Conservation (phyloP, 2,888 invertebrate species). For the Himalopsyche tibetana region DNA sequence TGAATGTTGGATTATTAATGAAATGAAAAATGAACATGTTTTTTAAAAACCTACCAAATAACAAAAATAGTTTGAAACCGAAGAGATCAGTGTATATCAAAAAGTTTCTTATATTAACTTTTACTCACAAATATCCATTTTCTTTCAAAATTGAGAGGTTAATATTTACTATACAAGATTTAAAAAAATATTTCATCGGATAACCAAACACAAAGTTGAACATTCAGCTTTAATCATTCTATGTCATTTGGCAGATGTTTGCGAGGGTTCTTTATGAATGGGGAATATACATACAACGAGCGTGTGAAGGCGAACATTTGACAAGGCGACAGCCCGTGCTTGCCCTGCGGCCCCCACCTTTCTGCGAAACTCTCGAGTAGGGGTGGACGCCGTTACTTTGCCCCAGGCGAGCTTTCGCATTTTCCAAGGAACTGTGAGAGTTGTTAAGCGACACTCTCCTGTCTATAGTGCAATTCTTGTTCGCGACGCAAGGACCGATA, state of each 20-base stretch:
- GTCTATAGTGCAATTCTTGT: constrained; percentile 56
- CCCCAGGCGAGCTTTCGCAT: constrained; percentile 67
- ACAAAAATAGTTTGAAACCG: constrained; percentile 6
- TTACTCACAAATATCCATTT: too few relatives aligned
- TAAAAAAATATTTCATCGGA: too few relatives aligned
- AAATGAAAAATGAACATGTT: neutral
- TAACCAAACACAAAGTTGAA: too few relatives aligned
- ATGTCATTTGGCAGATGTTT: constrained; percentile 14
- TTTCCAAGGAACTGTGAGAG: constrained; percentile 64
- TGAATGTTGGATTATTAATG: neutral
- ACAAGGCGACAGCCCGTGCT: constrained; percentile 72
- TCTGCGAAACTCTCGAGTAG: constrained; percentile 53
- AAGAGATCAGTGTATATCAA: constrained; percentile 1
- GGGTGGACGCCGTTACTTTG: constrained; percentile 49
- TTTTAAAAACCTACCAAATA: constrained; percentile 9
- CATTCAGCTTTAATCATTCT: neutral
- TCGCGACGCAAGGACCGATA: constrained; percentile 68
- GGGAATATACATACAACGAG: constrained; percentile 53
- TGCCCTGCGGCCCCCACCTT: constrained; percentile 69
- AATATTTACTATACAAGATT: too few relatives aligned
- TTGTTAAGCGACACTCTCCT: constrained; percentile 70
- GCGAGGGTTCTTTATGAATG: constrained; percentile 17
- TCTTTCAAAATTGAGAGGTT: too few relatives aligned
- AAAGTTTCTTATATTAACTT: neutral
- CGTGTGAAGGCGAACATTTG: constrained; percentile 37